These are phyloP conservation scores for Drosophila repletoides DNA, from an alignment of 1,140 invertebrate species.

Conservation along the genomic window DNA sequence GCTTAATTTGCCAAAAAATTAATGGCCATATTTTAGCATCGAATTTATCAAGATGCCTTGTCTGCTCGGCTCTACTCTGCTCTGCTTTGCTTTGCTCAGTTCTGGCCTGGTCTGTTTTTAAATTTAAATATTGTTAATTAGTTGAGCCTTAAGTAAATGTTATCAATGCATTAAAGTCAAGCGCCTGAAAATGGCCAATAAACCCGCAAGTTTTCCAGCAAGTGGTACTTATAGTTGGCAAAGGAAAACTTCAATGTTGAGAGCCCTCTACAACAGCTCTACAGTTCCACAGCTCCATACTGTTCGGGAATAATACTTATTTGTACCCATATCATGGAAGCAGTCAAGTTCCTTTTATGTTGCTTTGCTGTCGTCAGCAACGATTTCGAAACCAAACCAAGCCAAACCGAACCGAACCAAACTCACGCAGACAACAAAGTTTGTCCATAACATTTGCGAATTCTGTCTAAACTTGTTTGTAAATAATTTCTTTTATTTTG, in stretches of 20 bases:
- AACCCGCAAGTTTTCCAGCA: not conserved
- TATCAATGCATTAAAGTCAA: conserved; percentile 43
- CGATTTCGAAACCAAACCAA: conserved; percentile 26
- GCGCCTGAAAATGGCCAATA: conserved; percentile 10
- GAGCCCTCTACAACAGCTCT: not conserved
- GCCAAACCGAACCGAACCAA: conserved; percentile 3
- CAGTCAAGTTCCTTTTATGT: conserved; percentile 38
- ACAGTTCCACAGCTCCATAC: too few relatives aligned
- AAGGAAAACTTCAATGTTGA: conserved; percentile 19
- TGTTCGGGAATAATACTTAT: too few relatives aligned
- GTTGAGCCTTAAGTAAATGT: conserved; percentile 42
- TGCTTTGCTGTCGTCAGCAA: conserved; percentile 55
- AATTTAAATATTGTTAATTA: conserved; percentile 77
- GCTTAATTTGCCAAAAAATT: conserved; percentile 65
- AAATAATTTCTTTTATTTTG: conserved; percentile 81
- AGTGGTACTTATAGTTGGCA: conserved; percentile 25
- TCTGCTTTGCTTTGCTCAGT: not conserved
- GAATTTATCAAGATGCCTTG: conserved; percentile 61
- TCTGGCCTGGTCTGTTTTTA: conserved; percentile 29
- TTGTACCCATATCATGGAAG: conserved; percentile 27
- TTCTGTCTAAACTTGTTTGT: conserved; percentile 79
- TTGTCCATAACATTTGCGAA: conserved; percentile 76
- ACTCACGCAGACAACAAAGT: conserved; percentile 60
- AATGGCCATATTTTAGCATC: conserved; percentile 49
- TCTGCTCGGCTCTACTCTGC: conserved; percentile 1